Base-by-base conservation (phyloP, 2,888 invertebrate genomes). In the Agrochola circellaris region DNA sequence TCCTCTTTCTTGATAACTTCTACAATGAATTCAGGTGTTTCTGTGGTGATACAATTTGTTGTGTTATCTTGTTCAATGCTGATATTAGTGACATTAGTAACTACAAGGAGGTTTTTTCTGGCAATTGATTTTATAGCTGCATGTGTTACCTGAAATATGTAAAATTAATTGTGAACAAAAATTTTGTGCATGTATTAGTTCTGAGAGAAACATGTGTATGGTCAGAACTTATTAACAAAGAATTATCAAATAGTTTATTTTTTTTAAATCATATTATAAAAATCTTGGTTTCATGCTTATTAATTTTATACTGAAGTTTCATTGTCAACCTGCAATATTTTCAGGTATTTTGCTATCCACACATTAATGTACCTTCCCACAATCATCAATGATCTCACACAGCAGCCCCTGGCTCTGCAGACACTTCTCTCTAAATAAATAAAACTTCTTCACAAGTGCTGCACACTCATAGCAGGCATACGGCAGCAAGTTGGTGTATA, bases 381-480 rank as follows among this genome's bases (percentile, higher is more conserved):
- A 88, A 6, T 87, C 86, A 73, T 92, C 89, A 17, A 95, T 80
- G 48, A 95, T 89, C 11, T 89, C 85, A 82, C 91, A 93, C 15
- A 96, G 89, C 20, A 91, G 84, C 2, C 90, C 83, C 78, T 95
- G 95, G 1, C 93, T 94, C 15, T 84, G 86, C 0, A 93, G 73
- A 83, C 95, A 95, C 68, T 91, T 92, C 73, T 95, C 93, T 75
- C 92, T 91, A 80, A 96, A 96, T n/a, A 79, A 73, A 75, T 93
- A 92, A 71, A 90, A 94, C 78, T 95, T 96, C 64, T 89, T 93
- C 11, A 95, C 83, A 48, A 94, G 82, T 0, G 91, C 89, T 2
- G 93, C 92, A 89, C 96, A 96, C 79, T 94, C 93, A 66, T 89
- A 94, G 86, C 96, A 96, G 0, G 92, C 93, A 86, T 91, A 94